Evolutionary conservation across 2,888 invertebrate genomes (phyloP).

Genomic region (Griposia aprilina): DNA sequence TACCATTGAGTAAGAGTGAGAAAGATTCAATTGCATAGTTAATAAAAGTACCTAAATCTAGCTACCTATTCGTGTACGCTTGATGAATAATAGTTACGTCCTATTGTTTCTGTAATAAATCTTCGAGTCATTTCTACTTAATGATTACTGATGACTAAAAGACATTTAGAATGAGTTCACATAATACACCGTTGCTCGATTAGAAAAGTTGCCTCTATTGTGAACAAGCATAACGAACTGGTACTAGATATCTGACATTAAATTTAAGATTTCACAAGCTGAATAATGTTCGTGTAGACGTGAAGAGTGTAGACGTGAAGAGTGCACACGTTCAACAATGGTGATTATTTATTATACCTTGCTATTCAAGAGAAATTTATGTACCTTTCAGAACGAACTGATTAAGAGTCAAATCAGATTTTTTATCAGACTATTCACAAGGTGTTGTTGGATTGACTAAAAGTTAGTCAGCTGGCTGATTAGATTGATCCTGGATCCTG

Average conservation of each 20-base stretch:
- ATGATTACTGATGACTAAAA: constrained; percentile 7
- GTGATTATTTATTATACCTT: background rate
- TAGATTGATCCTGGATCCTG: background rate
- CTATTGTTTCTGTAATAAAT: constrained; percentile 8
- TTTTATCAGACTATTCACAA: background rate
- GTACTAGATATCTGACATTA: background rate
- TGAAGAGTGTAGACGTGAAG: background rate
- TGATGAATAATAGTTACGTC: background rate
- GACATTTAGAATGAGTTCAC: background rate
- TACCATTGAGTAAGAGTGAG: background rate
- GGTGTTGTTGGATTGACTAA: background rate
- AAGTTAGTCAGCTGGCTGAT: background rate
- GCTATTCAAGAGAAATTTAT: background rate
- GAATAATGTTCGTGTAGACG: background rate
- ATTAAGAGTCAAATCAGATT: background rate
- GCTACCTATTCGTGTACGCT: background rate
- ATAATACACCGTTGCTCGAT: constrained; percentile 1
- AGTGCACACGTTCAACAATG: background rate
- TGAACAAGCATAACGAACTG: constrained; percentile 5
- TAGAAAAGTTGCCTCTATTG: constrained; percentile 11
- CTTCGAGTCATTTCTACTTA: background rate
- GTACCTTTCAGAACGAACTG: background rate
- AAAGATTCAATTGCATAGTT: constrained; percentile 22
- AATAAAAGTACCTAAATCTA: background rate
- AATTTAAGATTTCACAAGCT: background rate